phyloP scores from a whole-genome alignment of 2,797 vertebrate genomes.

The Pseudocheirus occidentalis region DNA sequence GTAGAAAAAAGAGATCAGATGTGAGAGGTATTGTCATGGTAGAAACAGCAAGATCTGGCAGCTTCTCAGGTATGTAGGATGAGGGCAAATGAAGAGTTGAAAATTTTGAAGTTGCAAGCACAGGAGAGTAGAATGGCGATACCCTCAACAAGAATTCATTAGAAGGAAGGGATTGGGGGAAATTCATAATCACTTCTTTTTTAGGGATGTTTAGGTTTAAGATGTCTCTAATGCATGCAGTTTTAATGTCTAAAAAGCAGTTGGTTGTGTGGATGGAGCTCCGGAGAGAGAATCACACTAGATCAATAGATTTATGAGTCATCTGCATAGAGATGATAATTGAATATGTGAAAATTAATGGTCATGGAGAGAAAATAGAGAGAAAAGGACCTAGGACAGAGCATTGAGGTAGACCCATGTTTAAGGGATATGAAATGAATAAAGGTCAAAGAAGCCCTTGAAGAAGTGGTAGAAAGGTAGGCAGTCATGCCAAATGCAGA shows the following conservation, averaged over 20 bases:
- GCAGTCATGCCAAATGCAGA: background rate
- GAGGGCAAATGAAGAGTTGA: background rate
- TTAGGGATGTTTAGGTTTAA: background rate
- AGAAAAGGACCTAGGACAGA: background rate
- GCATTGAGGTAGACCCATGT: background rate
- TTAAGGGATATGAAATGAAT: background rate
- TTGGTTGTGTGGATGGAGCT: background rate
- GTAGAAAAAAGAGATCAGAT: background rate
- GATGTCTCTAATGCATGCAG: background rate
- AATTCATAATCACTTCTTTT: background rate
- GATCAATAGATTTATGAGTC: background rate
- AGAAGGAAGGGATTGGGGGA: background rate
- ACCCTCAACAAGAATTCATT: too few species aligned
- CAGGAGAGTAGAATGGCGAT: background rate
- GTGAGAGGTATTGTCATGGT: background rate
- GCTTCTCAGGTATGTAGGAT: background rate
- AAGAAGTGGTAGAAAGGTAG: background rate
- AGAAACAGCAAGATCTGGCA: background rate
- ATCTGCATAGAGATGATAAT: background rate
- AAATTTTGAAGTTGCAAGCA: background rate
- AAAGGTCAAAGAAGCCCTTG: background rate
- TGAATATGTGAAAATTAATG: background rate
- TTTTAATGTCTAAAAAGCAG: background rate
- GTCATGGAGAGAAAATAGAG: background rate
- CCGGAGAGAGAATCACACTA: background rate